Conservation (phyloP, 2,113 vertebrate species). For the Megaleporinus macrocephalus region DNA sequence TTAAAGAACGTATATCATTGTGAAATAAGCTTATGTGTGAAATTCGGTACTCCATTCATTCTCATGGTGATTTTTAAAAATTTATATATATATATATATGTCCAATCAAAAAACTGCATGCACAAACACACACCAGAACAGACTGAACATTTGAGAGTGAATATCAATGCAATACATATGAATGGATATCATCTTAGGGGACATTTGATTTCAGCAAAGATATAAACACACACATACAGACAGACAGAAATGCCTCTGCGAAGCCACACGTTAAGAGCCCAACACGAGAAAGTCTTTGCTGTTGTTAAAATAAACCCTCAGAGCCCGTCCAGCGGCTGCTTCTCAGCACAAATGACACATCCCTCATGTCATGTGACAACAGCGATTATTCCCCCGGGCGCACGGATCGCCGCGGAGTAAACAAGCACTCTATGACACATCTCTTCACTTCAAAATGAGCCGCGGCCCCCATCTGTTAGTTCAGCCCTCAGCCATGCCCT, state of each 20-base stretch:
- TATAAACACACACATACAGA: background rate
- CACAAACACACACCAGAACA: too few relatives aligned
- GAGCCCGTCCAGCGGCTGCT: conserved; percentile 20
- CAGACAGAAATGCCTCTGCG: background rate
- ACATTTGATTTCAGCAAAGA: too few relatives aligned
- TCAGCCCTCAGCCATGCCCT: background rate
- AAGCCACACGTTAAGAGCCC: background rate
- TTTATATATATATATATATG: too few relatives aligned
- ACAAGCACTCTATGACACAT: conserved; percentile 27
- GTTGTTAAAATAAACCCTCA: conserved; percentile 16
- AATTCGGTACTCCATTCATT: too few relatives aligned
- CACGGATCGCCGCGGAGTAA: conserved; percentile 34
- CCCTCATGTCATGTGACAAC: conserved; percentile 38
- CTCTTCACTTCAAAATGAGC: conserved; percentile 18
- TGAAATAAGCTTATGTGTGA: too few relatives aligned
- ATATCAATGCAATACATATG: too few relatives aligned
- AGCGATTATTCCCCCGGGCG: conserved; percentile 32
- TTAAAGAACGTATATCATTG: too few relatives aligned
- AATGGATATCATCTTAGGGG: too few relatives aligned
- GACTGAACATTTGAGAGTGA: too few relatives aligned
- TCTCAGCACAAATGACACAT: conserved; percentile 41
- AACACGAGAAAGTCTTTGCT: background rate
- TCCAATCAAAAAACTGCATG: too few relatives aligned
- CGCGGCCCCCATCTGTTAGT: conserved; percentile 29
- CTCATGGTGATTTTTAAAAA: too few relatives aligned